phyloP scores from a whole-genome alignment of 2,888 invertebrate species.

The Reticulitermes lucifugus region DNA sequence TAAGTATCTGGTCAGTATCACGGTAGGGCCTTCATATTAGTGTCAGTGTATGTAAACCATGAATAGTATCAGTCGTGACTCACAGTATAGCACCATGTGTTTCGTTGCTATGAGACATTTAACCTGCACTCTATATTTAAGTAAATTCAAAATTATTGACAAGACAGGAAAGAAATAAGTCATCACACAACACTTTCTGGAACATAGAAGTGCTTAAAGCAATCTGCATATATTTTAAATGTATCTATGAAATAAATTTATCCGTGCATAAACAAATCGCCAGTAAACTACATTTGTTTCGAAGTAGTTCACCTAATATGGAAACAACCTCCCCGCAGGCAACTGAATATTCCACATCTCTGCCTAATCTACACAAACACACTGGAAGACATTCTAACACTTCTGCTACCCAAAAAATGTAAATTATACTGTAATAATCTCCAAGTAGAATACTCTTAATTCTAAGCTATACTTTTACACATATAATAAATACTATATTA shows the following conservation, averaged over 20 bases:
- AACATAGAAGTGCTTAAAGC: too few relatives aligned
- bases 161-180: too few relatives aligned
- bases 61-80: not conserved
- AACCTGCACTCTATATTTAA: too few relatives aligned
- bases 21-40: not conserved
- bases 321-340: too few relatives aligned
- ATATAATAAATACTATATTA: not conserved
- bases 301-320: too few relatives aligned
- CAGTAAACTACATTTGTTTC: too few relatives aligned
- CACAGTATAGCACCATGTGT: constrained; percentile 25
- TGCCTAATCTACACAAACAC: not conserved
- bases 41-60: not conserved
- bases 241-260: too few relatives aligned
- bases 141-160: too few relatives aligned
- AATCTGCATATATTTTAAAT: too few relatives aligned
- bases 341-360: too few relatives aligned
- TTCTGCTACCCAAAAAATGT: not conserved
- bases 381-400: constrained; percentile 20
- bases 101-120: constrained; percentile 23
- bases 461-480: not conserved
- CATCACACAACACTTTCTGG: too few relatives aligned
- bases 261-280: too few relatives aligned
- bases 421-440: not conserved
- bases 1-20: not conserved
- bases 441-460: not conserved